Conservation (phyloP, 2,113 vertebrate genomes). For the Neodon shergylaensis region DNA sequence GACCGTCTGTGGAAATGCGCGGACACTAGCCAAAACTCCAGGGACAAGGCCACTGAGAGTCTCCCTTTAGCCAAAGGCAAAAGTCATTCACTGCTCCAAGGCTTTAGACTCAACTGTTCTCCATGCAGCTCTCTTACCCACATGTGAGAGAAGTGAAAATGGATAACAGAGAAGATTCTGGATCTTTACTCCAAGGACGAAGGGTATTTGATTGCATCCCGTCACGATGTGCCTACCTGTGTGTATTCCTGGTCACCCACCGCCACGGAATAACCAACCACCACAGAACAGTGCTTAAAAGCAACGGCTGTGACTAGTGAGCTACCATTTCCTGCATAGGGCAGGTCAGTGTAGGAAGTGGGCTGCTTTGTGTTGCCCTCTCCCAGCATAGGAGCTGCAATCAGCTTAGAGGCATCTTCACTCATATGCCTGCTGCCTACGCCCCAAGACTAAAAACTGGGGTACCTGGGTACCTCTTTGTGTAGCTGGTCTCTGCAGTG, state of each 20-base stretch:
- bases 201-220: not conserved
- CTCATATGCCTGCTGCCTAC: too few relatives aligned
- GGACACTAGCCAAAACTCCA: not conserved
- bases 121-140: not conserved
- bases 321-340: not conserved
- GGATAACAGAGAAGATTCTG: not conserved
- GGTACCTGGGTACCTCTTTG: too few relatives aligned
- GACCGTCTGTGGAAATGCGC: not conserved
- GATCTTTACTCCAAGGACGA: not conserved
- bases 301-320: rapidly evolving
- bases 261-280: rapidly evolving
- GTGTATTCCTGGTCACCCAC: not conserved
- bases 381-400: not conserved
- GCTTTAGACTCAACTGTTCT: not conserved
- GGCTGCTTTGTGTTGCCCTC: too few relatives aligned
- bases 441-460: not conserved
- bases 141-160: not conserved
- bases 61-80: not conserved
- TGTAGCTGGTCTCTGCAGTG: not conserved
- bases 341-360: too few relatives aligned
- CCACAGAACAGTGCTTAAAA: not conserved
- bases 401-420: not conserved
- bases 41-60: not conserved
- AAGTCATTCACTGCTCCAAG: not conserved
- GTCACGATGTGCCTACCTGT: not conserved